Evolutionary conservation across 1,140 invertebrate species (phyloP).

Genomic region (Drosophila willistoni): DNA sequence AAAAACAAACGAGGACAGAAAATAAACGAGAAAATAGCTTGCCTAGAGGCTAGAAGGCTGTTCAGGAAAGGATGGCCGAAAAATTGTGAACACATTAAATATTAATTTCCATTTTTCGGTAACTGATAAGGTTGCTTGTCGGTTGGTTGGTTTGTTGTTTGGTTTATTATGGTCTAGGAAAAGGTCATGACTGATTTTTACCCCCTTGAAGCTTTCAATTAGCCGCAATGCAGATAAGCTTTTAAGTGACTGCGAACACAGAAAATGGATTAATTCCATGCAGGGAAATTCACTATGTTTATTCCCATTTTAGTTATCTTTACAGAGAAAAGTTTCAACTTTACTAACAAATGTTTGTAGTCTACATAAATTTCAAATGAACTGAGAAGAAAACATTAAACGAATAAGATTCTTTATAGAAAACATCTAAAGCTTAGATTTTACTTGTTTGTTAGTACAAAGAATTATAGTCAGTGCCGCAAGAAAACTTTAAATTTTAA

Average conservation of each 20-base stretch:
- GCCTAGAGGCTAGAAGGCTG: conserved; percentile 4
- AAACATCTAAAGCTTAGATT: too few species aligned
- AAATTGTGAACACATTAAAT: conserved; percentile 76
- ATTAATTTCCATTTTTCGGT: conserved; percentile 75
- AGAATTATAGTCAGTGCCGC: too few species aligned
- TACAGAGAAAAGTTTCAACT: neutral
- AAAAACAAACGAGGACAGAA: conserved; percentile 30
- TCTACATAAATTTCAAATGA: neutral
- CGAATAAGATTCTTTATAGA: too few species aligned
- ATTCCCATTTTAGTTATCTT: neutral
- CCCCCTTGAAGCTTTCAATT: conserved; percentile 50
- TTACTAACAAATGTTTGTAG: neutral
- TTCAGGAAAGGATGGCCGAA: conserved; percentile 33
- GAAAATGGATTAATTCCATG: neutral
- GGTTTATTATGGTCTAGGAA: conserved; percentile 21
- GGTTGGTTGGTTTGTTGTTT: neutral
- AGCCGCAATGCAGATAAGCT: conserved; percentile 49
- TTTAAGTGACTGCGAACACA: conserved; percentile 39
- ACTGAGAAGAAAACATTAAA: too few species aligned
- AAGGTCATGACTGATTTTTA: conserved; percentile 40
- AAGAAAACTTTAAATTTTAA: too few species aligned
- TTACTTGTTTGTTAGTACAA: too few species aligned
- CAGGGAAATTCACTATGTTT: neutral
- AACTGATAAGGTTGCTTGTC: conserved; percentile 63
- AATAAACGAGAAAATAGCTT: conserved; percentile 20